phyloP scores from a whole-genome alignment of 2,113 vertebrate species.

The Pardalotus punctatus region DNA sequence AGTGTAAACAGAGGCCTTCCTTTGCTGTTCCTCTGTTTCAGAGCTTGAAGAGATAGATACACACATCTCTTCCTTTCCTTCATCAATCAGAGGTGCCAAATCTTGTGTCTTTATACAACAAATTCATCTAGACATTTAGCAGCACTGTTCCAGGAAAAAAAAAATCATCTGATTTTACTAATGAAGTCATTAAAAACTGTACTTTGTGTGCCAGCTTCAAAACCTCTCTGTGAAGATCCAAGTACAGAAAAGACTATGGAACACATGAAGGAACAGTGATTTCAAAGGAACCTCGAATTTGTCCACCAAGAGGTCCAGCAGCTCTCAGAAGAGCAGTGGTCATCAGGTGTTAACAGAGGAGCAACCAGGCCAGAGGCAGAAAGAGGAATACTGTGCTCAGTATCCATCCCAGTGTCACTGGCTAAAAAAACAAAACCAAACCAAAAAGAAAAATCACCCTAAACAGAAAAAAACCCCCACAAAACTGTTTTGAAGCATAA shows the following conservation, averaged over 20 bases:
- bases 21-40: not conserved
- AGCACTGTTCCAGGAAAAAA: not conserved
- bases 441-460: not conserved
- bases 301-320: not conserved
- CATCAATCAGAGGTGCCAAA: not conserved
- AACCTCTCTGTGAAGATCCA: not conserved
- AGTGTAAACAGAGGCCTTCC: not conserved
- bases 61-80: not conserved
- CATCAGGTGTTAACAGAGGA: not conserved
- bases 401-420: not conserved
- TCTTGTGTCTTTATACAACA: not conserved
- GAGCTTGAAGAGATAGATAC: not conserved
- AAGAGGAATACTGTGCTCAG: not conserved
- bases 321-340: not conserved
- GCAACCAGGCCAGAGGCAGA: not conserved
- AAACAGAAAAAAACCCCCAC: too few species aligned
- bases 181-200: not conserved
- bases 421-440: not conserved
- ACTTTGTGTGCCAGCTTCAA: not conserved
- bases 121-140: not conserved
- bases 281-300: not conserved
- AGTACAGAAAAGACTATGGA: not conserved
- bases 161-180: not conserved
- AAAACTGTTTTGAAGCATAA: not conserved
- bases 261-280: not conserved